These are phyloP conservation scores for Coleophora flavipennella DNA, from an alignment of 2,888 invertebrate species.

Conservation along the genomic window DNA sequence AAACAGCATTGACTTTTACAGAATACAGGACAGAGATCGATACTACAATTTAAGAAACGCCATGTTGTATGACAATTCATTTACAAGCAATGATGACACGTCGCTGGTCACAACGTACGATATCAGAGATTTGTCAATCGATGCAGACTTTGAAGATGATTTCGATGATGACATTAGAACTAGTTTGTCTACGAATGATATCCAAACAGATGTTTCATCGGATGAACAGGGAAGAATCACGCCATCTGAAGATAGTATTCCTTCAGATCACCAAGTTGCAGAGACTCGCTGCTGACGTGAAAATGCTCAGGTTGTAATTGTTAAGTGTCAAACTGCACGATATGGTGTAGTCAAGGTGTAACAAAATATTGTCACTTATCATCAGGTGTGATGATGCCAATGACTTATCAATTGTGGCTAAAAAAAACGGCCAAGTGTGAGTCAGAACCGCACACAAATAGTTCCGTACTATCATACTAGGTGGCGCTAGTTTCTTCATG, in stretches of 20 bases:
- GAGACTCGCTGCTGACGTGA: slow-evolving; percentile 30
- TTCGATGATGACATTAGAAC: slow-evolving; percentile 3
- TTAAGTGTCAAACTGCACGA: too few species aligned
- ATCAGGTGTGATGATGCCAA: too few species aligned
- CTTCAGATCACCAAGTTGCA: slow-evolving; percentile 31
- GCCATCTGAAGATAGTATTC: slow-evolving; percentile 18
- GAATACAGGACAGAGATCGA: slow-evolving; percentile 30
- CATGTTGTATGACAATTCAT: slow-evolving; percentile 20
- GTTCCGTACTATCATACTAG: too few species aligned
- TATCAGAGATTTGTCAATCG: slow-evolving; percentile 24
- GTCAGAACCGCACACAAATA: too few species aligned
- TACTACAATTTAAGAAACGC: slow-evolving; percentile 33
- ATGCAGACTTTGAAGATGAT: slow-evolving; percentile 8
- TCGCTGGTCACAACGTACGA: slow-evolving; percentile 26
- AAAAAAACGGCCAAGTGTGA: too few species aligned
- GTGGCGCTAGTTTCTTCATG: too few species aligned
- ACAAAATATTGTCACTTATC: too few species aligned
- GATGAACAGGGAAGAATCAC: slow-evolving; percentile 15
- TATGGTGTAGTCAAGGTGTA: too few species aligned
- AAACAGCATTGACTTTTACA: slow-evolving; percentile 37
- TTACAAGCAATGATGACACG: slow-evolving; percentile 14
- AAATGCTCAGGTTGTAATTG: too few species aligned
- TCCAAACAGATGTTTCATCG: too few species aligned
- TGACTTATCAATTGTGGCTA: too few species aligned
- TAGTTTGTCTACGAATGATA: too few species aligned